Percentiles rank a stretch among this genome's conserved stretches.
phyloP scores from a whole-genome alignment of 2,888 invertebrate genomes.

The Scaeva pyrastri region DNA sequence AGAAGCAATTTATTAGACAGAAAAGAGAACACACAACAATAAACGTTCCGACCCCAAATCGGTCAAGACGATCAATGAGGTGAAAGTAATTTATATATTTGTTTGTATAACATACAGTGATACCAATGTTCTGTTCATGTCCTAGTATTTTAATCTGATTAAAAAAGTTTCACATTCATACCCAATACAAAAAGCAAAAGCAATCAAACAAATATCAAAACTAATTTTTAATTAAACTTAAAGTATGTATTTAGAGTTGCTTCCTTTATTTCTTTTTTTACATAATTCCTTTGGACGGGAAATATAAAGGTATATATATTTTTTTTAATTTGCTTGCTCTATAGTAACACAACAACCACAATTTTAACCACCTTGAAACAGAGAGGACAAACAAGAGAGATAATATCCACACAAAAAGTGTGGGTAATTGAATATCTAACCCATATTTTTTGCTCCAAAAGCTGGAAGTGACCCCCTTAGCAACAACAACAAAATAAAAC shows the following conservation, averaged over 20 bases:
- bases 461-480: slow-evolving; percentile 51
- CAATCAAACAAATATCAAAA: background rate
- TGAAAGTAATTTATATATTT: slow-evolving; percentile 16
- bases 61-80: slow-evolving; percentile 15
- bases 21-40: background rate
- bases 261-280: slow-evolving; percentile 32
- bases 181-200: background rate
- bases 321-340: slow-evolving; percentile 47
- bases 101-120: background rate
- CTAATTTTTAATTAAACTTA: background rate
- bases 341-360: slow-evolving; percentile 59
- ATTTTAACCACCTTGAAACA: slow-evolving; percentile 46
- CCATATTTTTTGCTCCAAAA: slow-evolving; percentile 49
- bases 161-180: background rate
- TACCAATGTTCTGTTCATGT: background rate
- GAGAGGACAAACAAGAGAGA: slow-evolving; percentile 64
- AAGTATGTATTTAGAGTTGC: background rate
- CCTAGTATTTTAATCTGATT: slow-evolving; percentile 23
- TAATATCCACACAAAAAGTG: slow-evolving; percentile 44
- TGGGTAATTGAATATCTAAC: slow-evolving; percentile 64
- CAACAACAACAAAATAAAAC: slow-evolving; percentile 56
- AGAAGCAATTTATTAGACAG: background rate
- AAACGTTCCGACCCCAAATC: background rate
- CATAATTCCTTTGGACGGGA: slow-evolving; percentile 55
- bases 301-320: slow-evolving; percentile 2